Evolutionary conservation across 2,888 invertebrate genomes (phyloP).

Genomic region (Cataglyphis livida): DNA sequence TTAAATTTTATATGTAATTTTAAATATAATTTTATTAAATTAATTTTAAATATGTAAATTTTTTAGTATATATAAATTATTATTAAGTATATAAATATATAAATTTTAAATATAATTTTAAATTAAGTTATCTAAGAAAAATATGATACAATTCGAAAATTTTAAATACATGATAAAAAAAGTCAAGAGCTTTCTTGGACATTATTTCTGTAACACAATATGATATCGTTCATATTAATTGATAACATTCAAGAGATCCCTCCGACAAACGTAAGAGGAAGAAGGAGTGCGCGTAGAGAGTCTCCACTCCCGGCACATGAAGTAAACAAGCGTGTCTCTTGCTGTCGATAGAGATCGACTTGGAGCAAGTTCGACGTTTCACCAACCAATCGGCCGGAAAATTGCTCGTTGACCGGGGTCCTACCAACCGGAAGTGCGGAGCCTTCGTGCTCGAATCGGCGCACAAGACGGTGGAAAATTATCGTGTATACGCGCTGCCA

Average conservation of each 20-base stretch:
- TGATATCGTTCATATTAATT: slow-evolving; percentile 4
- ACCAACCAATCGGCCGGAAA: slow-evolving; percentile 73
- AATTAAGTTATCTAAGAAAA: neutral
- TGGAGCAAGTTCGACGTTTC: slow-evolving; percentile 71
- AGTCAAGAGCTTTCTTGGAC: neutral
- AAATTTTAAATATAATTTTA: neutral
- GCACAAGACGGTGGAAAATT: slow-evolving; percentile 64
- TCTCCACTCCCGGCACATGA: slow-evolving; percentile 39
- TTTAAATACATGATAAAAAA: neutral
- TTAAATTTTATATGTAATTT: neutral
- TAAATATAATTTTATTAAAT: too few species aligned
- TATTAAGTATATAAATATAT: neutral
- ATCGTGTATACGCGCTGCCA: slow-evolving; percentile 62
- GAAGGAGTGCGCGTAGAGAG: slow-evolving; percentile 41
- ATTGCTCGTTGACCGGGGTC: slow-evolving; percentile 74
- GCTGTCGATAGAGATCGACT: slow-evolving; percentile 72
- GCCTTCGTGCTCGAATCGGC: slow-evolving; percentile 56
- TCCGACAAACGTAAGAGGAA: slow-evolving; percentile 34
- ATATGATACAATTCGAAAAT: neutral
- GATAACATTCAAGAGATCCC: neutral
- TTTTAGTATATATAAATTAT: too few species aligned
- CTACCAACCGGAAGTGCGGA: slow-evolving; percentile 67
- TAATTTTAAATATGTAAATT: too few species aligned
- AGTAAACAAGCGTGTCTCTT: slow-evolving; percentile 74
- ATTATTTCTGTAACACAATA: neutral